Conservation (phyloP, 1,140 invertebrate species). For the Cydia splendana region DNA sequence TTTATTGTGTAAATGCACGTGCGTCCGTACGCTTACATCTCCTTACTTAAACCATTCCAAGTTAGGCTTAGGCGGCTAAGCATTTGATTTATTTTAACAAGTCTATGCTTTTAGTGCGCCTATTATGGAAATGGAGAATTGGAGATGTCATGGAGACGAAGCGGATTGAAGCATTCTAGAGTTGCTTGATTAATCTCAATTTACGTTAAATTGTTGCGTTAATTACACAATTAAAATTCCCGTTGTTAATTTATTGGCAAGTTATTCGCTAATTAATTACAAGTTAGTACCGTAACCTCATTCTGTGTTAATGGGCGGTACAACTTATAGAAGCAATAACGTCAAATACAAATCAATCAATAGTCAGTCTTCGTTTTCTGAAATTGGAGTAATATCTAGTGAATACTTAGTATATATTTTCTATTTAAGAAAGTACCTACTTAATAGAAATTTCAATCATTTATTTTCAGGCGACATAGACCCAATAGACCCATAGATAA, state of each 20-base stretch:
- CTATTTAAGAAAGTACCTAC: no score
- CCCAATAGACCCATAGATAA: no score
- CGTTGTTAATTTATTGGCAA: not conserved
- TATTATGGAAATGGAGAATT: not conserved
- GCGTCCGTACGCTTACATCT: not conserved
- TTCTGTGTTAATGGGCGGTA: not conserved
- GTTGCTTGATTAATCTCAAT: not conserved
- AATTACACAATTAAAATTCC: not conserved
- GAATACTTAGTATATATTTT: no score
- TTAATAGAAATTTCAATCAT: no score
- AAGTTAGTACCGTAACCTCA: not conserved
- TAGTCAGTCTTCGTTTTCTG: not conserved
- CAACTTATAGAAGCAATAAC: not conserved
- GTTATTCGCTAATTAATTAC: slow-evolving; percentile 1
- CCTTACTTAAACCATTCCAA: not conserved
- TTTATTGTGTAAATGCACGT: not conserved
- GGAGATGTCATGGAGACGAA: not conserved
- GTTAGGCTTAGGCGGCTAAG: not conserved
- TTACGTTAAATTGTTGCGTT: not conserved
- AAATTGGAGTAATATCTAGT: no score
- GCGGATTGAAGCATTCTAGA: not conserved
- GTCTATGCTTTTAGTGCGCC: not conserved
- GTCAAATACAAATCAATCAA: not conserved
- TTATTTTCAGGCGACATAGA: no score
- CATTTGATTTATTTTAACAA: slow-evolving; percentile 17